These are phyloP conservation scores for Trachymyrmex cornetzi DNA, from an alignment of 1,140 invertebrate genomes.

Conservation along the genomic window DNA sequence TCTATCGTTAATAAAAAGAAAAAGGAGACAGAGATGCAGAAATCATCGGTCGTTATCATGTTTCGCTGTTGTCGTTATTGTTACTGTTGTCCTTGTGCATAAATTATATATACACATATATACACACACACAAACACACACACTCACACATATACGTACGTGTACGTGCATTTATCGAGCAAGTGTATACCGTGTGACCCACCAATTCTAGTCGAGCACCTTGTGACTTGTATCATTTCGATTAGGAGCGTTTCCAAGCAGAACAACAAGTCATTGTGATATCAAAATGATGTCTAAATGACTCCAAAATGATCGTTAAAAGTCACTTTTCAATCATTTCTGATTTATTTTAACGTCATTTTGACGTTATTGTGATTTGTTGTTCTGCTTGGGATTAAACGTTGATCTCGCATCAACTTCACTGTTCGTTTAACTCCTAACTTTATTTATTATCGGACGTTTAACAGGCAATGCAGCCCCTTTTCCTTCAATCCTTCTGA, in stretches of 20 bases:
- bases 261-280: too few species aligned
- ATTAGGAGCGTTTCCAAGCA: not conserved
- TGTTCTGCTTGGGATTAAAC: not conserved
- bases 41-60: constrained; percentile 71
- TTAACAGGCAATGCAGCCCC: too few species aligned
- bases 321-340: too few species aligned
- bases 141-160: not conserved
- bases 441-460: constrained; percentile 4
- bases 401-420: constrained; percentile 11
- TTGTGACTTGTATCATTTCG: constrained; percentile 11
- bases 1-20: constrained; percentile 13
- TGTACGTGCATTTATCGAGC: constrained; percentile 47
- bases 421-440: not conserved
- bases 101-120: constrained; percentile 57
- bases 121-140: not conserved
- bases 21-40: constrained; percentile 54
- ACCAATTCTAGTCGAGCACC: constrained; percentile 51
- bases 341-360: too few species aligned
- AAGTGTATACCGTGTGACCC: constrained; percentile 40
- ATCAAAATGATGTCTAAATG: too few species aligned
- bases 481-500: not conserved
- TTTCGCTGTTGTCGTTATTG: constrained; percentile 82
- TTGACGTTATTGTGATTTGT: too few species aligned
- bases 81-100: constrained; percentile 79
- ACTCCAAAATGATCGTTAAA: too few species aligned